A percentile compares a stretch with the other conserved stretches of the same genome.
Conservation (phyloP, 2,113 vertebrate genomes). For the Daphoenositta chrysoptera region DNA sequence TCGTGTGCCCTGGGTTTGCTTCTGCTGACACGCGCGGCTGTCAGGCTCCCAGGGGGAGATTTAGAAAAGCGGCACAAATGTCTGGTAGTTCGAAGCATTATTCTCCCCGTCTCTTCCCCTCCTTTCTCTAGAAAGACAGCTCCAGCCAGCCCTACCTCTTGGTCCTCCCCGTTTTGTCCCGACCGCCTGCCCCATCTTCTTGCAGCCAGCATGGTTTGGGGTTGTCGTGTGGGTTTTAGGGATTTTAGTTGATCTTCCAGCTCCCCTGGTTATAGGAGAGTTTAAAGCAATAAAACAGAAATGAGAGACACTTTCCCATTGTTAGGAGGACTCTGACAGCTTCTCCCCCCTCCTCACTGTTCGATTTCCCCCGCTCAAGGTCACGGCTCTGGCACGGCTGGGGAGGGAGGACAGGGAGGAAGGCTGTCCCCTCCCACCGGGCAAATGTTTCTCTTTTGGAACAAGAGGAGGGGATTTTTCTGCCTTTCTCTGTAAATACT, state of each 20-base stretch:
- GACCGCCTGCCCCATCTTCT: background rate
- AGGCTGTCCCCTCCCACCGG: background rate
- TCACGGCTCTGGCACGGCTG: background rate
- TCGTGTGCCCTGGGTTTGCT: background rate
- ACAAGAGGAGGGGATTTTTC: constrained; percentile 55
- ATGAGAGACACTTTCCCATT: constrained; percentile 38
- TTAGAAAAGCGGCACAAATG: constrained; percentile 42
- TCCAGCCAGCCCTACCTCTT: constrained; percentile 34
- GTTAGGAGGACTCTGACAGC: constrained; percentile 42
- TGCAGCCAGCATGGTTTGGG: background rate
- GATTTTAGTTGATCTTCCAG: background rate
- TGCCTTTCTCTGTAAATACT: constrained; percentile 72
- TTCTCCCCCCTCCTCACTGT: constrained; percentile 8
- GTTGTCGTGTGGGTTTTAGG: background rate
- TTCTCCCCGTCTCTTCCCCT: background rate
- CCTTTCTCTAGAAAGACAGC: constrained; percentile 53
- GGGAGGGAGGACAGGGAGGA: background rate
- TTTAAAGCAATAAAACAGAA: background rate
- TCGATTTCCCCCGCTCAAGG: constrained; percentile 36
- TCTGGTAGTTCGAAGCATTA: constrained; percentile 42
- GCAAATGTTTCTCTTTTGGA: constrained; percentile 61
- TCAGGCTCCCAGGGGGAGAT: constrained; percentile 50
- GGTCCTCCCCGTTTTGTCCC: background rate
- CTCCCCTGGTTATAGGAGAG: constrained; percentile 27
- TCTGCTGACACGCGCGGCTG: background rate